Evolutionary conservation across 2,113 vertebrate genomes (phyloP).

Genomic region (Rhynchomys soricoides): DNA sequence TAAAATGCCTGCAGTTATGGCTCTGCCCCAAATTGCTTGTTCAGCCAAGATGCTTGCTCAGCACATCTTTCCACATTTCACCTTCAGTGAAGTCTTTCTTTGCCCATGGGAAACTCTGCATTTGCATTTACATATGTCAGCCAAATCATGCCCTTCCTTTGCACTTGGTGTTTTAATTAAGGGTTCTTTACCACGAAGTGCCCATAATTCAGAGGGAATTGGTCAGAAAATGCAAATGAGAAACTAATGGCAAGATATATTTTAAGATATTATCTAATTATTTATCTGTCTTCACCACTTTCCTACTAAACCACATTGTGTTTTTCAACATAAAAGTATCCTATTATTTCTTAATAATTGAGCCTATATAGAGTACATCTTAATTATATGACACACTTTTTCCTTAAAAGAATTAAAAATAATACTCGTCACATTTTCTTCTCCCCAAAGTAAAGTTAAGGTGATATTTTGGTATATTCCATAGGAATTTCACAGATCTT

Average conservation of each 20-base stretch:
- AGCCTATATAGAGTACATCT: background rate
- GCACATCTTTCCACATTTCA: conserved; percentile 55
- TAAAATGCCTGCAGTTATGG: background rate
- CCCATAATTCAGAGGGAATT: background rate
- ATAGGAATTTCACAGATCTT: background rate
- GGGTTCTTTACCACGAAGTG: background rate
- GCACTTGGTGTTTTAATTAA: conserved; percentile 58
- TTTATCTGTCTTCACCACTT: background rate
- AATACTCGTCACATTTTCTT: background rate
- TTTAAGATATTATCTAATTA: background rate
- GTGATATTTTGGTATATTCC: background rate
- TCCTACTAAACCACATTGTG: background rate
- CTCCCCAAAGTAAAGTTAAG: background rate
- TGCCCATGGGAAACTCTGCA: background rate
- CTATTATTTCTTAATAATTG: conserved; percentile 25
- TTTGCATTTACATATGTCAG: conserved; percentile 60
- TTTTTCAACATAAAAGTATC: background rate
- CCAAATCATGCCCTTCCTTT: conserved; percentile 59
- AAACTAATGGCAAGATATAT: conserved; percentile 22
- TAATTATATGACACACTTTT: conserved; percentile 38
- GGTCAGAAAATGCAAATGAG: conserved; percentile 13
- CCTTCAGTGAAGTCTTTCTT: conserved; percentile 56
- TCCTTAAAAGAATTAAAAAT: background rate
- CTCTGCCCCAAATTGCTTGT: conserved; percentile 27
- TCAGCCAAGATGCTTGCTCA: conserved; percentile 57